Evolutionary conservation across 2,113 vertebrate genomes (phyloP).

Genomic region (Notarius quadriscutis): DNA sequence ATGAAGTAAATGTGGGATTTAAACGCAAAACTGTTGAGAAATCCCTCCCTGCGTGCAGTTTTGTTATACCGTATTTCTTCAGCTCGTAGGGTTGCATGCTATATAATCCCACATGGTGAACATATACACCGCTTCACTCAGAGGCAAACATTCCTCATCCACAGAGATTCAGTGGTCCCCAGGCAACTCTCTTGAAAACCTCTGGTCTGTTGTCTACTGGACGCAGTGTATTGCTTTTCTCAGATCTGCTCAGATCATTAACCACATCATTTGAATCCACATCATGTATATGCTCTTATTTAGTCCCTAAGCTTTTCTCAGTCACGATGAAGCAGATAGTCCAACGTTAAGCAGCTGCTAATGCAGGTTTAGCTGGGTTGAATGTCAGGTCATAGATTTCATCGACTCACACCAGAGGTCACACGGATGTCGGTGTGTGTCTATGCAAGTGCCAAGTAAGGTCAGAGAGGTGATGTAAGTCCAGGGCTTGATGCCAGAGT

Average conservation of each 20-base stretch:
- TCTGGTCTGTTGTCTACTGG: background rate
- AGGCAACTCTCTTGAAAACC: background rate
- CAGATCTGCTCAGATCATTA: background rate
- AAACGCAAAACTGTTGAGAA: background rate
- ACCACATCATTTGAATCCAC: constrained; percentile 9
- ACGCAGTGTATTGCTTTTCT: background rate
- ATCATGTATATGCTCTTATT: constrained; percentile 14
- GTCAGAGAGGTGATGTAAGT: constrained; percentile 52
- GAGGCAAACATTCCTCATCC: background rate
- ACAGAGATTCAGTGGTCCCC: background rate
- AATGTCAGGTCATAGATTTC: constrained; percentile 50
- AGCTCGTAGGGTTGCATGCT: background rate
- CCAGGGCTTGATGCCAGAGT: constrained; percentile 45
- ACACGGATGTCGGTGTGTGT: constrained; percentile 32
- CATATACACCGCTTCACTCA: background rate
- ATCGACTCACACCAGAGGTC: constrained; percentile 44
- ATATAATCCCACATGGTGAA: background rate
- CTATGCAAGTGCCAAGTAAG: constrained; percentile 46
- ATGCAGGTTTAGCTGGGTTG: constrained; percentile 41
- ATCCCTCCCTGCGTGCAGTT: background rate
- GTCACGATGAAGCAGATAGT: constrained; percentile 37
- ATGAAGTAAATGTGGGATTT: background rate
- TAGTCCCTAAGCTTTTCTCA: constrained; percentile 20
- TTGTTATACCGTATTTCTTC: background rate
- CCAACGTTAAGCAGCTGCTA: constrained; percentile 40